Evolutionary conservation across 2,797 vertebrate species (phyloP).

Genomic region (Propithecus perrieri): DNA sequence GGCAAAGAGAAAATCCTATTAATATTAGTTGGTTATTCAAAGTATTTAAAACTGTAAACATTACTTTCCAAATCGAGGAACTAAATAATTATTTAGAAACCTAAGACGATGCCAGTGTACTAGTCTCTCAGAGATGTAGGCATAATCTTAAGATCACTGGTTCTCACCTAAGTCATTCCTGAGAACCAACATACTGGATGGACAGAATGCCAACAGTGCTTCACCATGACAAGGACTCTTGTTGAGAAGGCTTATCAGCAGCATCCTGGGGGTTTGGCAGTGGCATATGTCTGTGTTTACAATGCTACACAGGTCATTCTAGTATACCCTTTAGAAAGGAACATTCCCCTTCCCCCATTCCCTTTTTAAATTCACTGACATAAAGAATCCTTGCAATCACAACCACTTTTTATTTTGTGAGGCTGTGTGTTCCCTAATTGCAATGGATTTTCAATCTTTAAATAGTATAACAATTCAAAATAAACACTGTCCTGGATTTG

Average conservation of each 20-base stretch:
- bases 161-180: neutral
- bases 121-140: neutral
- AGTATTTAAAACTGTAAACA: neutral
- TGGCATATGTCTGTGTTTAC: neutral
- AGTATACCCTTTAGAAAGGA: neutral
- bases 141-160: neutral
- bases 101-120: neutral
- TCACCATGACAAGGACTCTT: neutral
- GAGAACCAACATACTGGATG: neutral
- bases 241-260: rapidly evolving
- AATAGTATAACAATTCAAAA: constrained; percentile 68
- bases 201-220: neutral
- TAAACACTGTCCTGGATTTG: constrained; percentile 52
- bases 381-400: constrained; percentile 62
- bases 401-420: constrained; percentile 67
- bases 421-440: constrained; percentile 62
- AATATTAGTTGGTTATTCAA: neutral
- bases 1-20: neutral
- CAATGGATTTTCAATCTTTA: constrained; percentile 53
- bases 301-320: neutral
- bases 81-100: neutral
- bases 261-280: neutral
- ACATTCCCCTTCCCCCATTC: neutral
- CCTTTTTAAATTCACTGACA: constrained; percentile 57
- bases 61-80: neutral